A percentile compares a stretch with the other conserved stretches of the same genome.
These are phyloP conservation scores for Turritopsis rubra DNA, from an alignment of 30 jellyfish, hydroid and myxozoan genomes.

Conservation along the genomic window DNA sequence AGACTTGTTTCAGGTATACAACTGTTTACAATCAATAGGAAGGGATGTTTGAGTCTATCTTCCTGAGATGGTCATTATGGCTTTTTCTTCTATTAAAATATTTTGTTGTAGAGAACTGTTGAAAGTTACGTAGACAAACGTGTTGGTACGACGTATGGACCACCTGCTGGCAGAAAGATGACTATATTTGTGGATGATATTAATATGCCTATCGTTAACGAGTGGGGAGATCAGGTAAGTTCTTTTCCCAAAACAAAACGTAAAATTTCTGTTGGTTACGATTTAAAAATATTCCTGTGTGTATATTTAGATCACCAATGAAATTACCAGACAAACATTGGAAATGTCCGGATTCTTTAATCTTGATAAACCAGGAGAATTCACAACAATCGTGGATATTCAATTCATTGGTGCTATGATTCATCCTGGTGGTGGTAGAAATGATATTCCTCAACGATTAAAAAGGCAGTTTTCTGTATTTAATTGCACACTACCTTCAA, in stretches of 20 bases:
- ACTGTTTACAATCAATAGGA: background rate
- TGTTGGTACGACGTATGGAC: slow-evolving; percentile 93
- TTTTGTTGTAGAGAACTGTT: slow-evolving; percentile 57
- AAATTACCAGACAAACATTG: slow-evolving; percentile 83
- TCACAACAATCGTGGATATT: slow-evolving; percentile 78
- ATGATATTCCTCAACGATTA: slow-evolving; percentile 86
- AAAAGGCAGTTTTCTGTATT: slow-evolving; percentile 77
- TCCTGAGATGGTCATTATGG: background rate
- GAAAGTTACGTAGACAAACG: slow-evolving; percentile 94
- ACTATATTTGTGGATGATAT: slow-evolving; percentile 80
- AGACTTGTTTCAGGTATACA: slow-evolving; percentile 61
- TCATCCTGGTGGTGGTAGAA: slow-evolving; percentile 97
- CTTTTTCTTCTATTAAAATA: too few species aligned
- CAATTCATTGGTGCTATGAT: slow-evolving; percentile 95
- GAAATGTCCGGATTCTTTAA: slow-evolving; percentile 84
- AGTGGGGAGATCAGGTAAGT: slow-evolving; percentile 95
- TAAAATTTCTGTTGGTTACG: background rate
- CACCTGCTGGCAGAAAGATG: slow-evolving; percentile 97
- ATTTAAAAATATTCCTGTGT: background rate
- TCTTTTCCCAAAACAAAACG: background rate
- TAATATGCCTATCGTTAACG: slow-evolving; percentile 90
- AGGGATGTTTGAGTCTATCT: background rate
- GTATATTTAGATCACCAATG: slow-evolving; percentile 65
- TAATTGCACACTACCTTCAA: slow-evolving; percentile 90
- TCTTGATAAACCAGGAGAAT: slow-evolving; percentile 93